Evolutionary conservation across 2,113 vertebrate species (phyloP).

Genomic region (Garra rufa): DNA sequence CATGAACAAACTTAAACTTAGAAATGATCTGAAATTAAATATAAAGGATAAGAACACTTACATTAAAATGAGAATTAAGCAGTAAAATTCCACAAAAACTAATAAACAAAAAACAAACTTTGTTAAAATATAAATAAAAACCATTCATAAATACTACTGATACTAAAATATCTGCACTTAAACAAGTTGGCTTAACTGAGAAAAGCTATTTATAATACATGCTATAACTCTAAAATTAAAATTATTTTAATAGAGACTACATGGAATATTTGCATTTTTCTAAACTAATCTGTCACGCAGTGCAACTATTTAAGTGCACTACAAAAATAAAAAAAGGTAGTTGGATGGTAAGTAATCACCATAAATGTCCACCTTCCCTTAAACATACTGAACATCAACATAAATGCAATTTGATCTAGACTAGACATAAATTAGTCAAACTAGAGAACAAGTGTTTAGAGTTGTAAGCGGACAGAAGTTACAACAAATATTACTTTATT

Average conservation of each 20-base stretch:
- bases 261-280: neutral
- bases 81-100: no score
- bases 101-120: no score
- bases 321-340: neutral
- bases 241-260: neutral
- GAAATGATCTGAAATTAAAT: no score
- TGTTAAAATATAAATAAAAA: no score
- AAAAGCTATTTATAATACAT: neutral
- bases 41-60: no score
- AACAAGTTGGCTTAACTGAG: neutral
- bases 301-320: neutral
- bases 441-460: constrained; percentile 34
- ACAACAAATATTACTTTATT: constrained; percentile 83
- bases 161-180: neutral
- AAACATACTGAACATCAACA: neutral
- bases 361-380: neutral
- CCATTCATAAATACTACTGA: no score
- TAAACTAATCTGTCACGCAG: neutral
- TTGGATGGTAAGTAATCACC: neutral
- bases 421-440: neutral
- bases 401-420: neutral
- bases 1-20: no score
- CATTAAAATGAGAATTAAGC: no score
- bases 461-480: constrained; percentile 57
- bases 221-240: neutral